phyloP scores from a whole-genome alignment of 2,797 vertebrate species.

The Ambastaia sidthimunki region DNA sequence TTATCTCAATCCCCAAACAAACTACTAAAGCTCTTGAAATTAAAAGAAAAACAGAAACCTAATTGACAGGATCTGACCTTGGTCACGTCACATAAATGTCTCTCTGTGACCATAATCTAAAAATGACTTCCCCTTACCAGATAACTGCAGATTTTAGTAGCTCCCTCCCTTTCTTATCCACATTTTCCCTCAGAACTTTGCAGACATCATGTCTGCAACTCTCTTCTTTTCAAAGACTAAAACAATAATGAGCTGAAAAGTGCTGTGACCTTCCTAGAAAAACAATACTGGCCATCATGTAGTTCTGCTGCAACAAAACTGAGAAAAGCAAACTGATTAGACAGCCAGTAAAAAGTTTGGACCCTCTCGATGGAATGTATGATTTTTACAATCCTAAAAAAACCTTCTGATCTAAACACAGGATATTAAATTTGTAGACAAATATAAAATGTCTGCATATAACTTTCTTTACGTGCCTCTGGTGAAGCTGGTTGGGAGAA shows the following conservation, averaged over 20 bases:
- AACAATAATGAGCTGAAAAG: background rate
- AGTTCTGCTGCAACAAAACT: background rate
- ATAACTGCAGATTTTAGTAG: constrained; percentile 6
- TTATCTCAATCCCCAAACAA: constrained; percentile 52
- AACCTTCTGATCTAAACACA: no score
- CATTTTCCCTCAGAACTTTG: constrained; percentile 59
- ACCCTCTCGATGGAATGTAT: no score
- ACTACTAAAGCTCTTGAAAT: constrained; percentile 73
- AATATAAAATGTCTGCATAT: no score
- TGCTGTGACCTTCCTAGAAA: background rate
- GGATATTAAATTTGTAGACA: no score
- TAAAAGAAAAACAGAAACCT: constrained; percentile 54
- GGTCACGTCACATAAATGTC: constrained; percentile 76
- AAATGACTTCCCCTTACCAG: constrained; percentile 74
- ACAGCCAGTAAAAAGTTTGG: no score
- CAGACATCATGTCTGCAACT: constrained; percentile 71
- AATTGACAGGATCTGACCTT: constrained; percentile 77
- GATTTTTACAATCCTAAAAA: no score
- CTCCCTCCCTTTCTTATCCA: constrained; percentile 39
- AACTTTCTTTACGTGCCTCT: no score
- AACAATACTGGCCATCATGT: background rate
- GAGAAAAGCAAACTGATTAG: background rate
- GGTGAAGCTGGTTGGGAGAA: no score
- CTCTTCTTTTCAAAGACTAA: no score
- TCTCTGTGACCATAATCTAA: constrained; percentile 75